A percentile compares a stretch with the other conserved stretches of the same genome.
phyloP scores from a whole-genome alignment of 1,140 invertebrate genomes.

The Aporrectodea caliginosa region DNA sequence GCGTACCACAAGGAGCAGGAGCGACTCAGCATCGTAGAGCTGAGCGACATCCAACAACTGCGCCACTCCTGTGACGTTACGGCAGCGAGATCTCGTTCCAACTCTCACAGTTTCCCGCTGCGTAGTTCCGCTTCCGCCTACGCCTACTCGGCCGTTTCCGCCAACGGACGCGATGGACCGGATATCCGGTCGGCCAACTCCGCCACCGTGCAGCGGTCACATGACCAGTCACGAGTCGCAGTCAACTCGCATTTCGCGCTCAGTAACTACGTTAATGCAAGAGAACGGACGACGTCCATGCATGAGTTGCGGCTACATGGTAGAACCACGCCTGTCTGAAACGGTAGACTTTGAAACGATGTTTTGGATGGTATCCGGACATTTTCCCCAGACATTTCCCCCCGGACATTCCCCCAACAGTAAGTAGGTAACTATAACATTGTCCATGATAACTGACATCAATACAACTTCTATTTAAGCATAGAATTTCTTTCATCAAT shows the following conservation, averaged over 20 bases:
- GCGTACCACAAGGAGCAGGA: conserved; percentile 49
- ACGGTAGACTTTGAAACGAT: too few species aligned
- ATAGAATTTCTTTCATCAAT: too few species aligned
- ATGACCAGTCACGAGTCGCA: neutral
- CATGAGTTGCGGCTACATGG: neutral
- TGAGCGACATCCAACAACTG: conserved; percentile 26
- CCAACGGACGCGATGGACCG: neutral
- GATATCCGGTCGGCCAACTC: too few species aligned
- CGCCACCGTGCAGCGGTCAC: neutral
- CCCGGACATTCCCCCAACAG: too few species aligned
- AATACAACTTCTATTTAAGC: too few species aligned
- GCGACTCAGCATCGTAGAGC: conserved; percentile 32
- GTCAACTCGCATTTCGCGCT: neutral
- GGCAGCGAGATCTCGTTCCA: conserved; percentile 35
- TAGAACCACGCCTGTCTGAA: neutral
- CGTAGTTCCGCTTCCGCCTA: neutral
- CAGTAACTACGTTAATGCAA: neutral
- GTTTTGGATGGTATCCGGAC: too few species aligned
- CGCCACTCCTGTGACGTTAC: conserved; percentile 40
- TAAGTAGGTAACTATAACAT: too few species aligned
- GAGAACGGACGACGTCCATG: neutral
- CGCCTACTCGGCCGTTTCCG: neutral
- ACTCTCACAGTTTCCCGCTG: neutral
- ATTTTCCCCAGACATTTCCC: too few species aligned
- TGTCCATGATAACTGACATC: too few species aligned